phyloP scores from a whole-genome alignment of 2,888 invertebrate genomes.

The Calameuta filiformis region DNA sequence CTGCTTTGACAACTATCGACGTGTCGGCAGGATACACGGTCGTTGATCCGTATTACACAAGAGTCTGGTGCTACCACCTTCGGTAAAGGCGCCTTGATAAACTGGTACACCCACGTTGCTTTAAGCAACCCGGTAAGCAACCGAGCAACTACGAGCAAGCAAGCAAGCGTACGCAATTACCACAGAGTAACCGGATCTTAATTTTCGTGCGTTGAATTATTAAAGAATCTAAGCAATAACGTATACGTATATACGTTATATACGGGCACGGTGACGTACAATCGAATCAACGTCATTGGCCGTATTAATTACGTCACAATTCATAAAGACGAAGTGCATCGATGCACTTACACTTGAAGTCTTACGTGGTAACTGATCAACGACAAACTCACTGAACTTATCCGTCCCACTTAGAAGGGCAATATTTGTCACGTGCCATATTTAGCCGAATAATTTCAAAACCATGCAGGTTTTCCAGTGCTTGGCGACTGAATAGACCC shows the following conservation, averaged over 20 bases:
- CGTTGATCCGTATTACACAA: background rate
- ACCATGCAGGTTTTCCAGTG: too few relatives aligned
- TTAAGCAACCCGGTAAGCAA: background rate
- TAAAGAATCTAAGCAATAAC: background rate
- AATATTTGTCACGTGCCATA: background rate
- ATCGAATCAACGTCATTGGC: background rate
- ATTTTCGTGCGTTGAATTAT: background rate
- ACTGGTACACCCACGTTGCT: conserved; percentile 12
- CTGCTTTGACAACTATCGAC: background rate
- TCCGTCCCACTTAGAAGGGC: background rate
- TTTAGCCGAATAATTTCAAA: background rate
- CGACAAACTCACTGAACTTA: background rate
- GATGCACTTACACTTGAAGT: background rate
- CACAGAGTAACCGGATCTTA: background rate
- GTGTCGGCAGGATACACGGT: background rate
- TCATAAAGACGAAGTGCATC: background rate
- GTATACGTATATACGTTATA: background rate
- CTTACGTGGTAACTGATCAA: background rate
- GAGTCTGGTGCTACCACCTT: background rate
- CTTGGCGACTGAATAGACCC: background rate
- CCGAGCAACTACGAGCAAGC: background rate
- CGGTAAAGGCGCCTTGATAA: background rate
- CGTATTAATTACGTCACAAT: background rate
- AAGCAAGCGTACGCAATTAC: background rate
- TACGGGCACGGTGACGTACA: background rate